phyloP scores from a whole-genome alignment of 2,113 vertebrate species.

The Chionomys nivalis region DNA sequence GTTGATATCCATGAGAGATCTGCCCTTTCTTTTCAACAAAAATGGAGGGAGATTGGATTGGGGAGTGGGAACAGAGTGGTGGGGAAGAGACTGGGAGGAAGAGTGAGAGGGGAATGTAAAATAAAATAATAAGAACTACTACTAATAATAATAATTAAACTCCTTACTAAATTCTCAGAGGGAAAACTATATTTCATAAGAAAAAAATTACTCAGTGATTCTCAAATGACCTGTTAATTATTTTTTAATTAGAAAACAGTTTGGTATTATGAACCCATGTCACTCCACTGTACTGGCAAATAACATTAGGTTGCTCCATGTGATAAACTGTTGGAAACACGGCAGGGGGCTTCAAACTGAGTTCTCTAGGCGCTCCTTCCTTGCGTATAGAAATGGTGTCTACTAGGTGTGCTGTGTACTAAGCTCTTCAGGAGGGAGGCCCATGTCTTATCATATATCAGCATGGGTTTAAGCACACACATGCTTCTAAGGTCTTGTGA shows the following conservation, averaged over 20 bases:
- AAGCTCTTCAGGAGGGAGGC: background rate
- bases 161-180: background rate
- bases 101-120: background rate
- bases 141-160: background rate
- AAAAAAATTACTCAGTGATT: background rate
- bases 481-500: background rate
- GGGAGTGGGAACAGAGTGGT: background rate
- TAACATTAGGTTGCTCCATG: background rate
- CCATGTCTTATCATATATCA: background rate
- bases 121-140: background rate
- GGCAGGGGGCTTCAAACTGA: background rate
- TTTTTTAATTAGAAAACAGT: constrained; percentile 28
- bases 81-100: background rate
- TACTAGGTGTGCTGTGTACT: background rate
- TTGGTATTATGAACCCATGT: background rate
- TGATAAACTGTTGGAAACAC: background rate
- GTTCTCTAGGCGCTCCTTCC: background rate
- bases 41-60: background rate
- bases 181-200: background rate
- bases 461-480: background rate
- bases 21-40: background rate
- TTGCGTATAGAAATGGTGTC: background rate
- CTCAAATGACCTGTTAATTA: background rate
- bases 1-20: background rate
- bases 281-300: background rate